A percentile compares a stretch with the other conserved stretches of the same genome.
Conservation (phyloP, 2,797 vertebrate genomes). For the Helicolenus hilgendorfi region DNA sequence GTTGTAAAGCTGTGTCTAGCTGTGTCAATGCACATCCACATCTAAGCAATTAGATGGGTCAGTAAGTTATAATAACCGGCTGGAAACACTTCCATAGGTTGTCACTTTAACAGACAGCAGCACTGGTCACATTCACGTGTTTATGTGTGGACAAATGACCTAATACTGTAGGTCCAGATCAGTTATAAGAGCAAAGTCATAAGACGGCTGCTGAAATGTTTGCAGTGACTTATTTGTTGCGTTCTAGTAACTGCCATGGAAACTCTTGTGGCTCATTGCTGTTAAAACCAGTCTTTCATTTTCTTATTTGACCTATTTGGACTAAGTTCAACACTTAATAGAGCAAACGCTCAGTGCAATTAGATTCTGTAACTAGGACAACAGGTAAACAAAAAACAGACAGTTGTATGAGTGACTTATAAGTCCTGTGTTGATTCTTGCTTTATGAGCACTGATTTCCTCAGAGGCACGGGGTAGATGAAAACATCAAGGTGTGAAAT, state of each 20-base stretch:
- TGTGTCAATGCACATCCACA: background rate
- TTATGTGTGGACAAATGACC: background rate
- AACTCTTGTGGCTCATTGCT: background rate
- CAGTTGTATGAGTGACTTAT: conserved; percentile 59
- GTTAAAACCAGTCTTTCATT: conserved; percentile 15
- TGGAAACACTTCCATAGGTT: background rate
- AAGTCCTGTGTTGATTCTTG: conserved; percentile 74
- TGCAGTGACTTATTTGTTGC: background rate
- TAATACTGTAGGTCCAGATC: background rate
- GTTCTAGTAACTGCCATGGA: background rate
- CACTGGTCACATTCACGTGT: background rate
- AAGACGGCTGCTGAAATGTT: background rate
- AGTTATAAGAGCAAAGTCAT: background rate
- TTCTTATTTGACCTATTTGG: conserved; percentile 25
- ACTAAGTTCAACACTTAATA: conserved; percentile 6
- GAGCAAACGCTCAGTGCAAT: conserved; percentile 12
- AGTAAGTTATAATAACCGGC: background rate
- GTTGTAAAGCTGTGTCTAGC: background rate
- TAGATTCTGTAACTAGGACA: conserved; percentile 50
- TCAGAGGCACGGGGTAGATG: conserved; percentile 74
- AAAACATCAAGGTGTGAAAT: conserved; percentile 87
- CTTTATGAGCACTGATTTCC: conserved; percentile 72
- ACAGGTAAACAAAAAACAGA: conserved; percentile 21
- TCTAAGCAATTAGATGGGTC: background rate
- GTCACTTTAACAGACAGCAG: background rate